A percentile compares a stretch with the other conserved stretches of the same genome.
Evolutionary conservation across 2,888 invertebrate species (phyloP).

Genomic region (Tetranychus piercei): DNA sequence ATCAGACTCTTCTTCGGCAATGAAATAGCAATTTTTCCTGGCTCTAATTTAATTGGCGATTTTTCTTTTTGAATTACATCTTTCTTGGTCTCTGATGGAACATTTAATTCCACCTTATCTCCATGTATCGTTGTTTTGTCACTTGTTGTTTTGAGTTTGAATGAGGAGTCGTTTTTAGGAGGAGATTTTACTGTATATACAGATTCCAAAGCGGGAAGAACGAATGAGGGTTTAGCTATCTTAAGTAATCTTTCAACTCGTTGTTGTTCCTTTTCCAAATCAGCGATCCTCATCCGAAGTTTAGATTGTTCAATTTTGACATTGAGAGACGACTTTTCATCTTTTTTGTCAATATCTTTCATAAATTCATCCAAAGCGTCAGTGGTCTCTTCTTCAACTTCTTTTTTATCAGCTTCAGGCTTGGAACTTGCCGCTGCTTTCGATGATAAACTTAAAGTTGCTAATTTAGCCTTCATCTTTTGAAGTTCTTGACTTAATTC

Average conservation of each 20-base stretch:
- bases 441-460: conserved; percentile 1
- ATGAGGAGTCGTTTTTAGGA: not conserved
- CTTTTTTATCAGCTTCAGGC: not conserved
- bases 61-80: not conserved
- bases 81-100: not conserved
- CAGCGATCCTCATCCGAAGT: conserved; percentile 13
- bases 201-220: not conserved
- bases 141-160: not conserved
- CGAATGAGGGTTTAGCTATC: conserved; percentile 17
- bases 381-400: not conserved
- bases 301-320: conserved; percentile 22
- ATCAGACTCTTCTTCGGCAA: not conserved
- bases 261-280: conserved; percentile 18
- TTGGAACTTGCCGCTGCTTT: not conserved
- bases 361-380: conserved; percentile 20
- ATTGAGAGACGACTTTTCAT: conserved; percentile 8
- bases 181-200: not conserved
- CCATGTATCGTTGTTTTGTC: not conserved
- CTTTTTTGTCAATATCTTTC: conserved; percentile 2
- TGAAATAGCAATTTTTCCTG: not conserved
- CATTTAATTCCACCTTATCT: not conserved
- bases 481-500: conserved; percentile 17
- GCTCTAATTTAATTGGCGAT: not conserved
- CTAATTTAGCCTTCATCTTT: conserved; percentile 15
- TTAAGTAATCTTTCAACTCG: conserved; percentile 19